Conservation (phyloP, 2,888 invertebrate genomes). For the Auanema freiburgensis region DNA sequence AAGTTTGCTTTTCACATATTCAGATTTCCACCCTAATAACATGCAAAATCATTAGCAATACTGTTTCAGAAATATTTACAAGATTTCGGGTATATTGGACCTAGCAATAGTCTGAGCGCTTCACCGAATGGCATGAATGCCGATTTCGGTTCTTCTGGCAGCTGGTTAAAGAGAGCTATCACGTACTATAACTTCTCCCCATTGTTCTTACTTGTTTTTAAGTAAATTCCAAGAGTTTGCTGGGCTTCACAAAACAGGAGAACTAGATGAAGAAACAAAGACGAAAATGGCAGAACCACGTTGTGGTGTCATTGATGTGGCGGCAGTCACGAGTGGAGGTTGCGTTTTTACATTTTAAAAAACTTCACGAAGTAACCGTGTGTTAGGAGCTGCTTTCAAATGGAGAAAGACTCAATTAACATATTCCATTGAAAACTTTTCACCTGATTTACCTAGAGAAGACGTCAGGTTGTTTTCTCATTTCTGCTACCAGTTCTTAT, state of each 20-base stretch:
- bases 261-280: slow-evolving; percentile 52
- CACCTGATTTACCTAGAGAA: slow-evolving; percentile 53
- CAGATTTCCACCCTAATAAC: not conserved
- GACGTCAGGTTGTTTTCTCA: slow-evolving; percentile 37
- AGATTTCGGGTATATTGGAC: slow-evolving; percentile 59
- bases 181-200: slow-evolving; percentile 18
- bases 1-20: slow-evolving; percentile 26
- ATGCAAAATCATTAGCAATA: not conserved
- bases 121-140: slow-evolving; percentile 43
- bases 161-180: slow-evolving; percentile 45
- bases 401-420: slow-evolving; percentile 59
- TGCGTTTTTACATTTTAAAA: not conserved
- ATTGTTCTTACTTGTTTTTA: slow-evolving; percentile 11
- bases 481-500: not conserved
- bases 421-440: slow-evolving; percentile 57
- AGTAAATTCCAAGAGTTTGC: slow-evolving; percentile 64
- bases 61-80: slow-evolving; percentile 56
- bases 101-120: slow-evolving; percentile 33
- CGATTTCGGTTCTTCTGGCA: slow-evolving; percentile 42
- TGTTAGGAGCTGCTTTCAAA: slow-evolving; percentile 52
- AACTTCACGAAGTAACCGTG: not conserved
- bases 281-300: slow-evolving; percentile 61
- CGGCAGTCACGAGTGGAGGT: slow-evolving; percentile 33
- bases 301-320: slow-evolving; percentile 59
- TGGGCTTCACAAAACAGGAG: slow-evolving; percentile 53